A percentile compares a stretch with the other conserved stretches of the same genome.
Evolutionary conservation across 2,888 invertebrate genomes (phyloP).

Genomic region (Leptogaster cylindrica): DNA sequence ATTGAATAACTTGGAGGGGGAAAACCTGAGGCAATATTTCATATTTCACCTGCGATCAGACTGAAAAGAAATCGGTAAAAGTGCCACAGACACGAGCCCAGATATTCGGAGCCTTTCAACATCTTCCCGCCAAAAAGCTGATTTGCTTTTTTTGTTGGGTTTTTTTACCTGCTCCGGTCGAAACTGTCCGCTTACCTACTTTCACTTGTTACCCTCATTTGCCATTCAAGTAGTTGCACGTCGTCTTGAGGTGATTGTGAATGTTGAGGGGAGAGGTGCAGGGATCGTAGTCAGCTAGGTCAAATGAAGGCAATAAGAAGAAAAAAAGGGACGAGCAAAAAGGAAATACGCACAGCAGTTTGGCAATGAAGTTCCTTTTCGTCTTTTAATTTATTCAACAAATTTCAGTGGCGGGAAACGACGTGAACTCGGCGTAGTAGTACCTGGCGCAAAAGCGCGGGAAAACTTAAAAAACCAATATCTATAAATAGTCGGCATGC

Average conservation of each 20-base stretch:
- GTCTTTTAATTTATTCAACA: background rate
- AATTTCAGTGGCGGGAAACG: constrained; percentile 3
- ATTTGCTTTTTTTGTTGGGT: too few relatives aligned
- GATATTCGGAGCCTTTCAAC: background rate
- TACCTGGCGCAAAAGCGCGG: background rate
- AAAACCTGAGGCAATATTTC: too few relatives aligned
- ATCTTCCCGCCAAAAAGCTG: background rate
- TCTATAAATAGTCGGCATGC: background rate
- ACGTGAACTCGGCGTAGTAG: background rate
- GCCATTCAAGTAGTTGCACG: too few relatives aligned
- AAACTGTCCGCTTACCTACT: background rate
- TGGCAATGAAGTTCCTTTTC: too few relatives aligned
- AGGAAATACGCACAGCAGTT: background rate
- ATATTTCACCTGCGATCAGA: too few relatives aligned
- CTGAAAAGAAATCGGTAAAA: too few relatives aligned
- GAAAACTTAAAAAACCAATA: background rate
- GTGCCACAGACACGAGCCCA: too few relatives aligned
- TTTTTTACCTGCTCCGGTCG: background rate
- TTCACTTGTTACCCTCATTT: too few relatives aligned
- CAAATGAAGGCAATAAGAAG: background rate
- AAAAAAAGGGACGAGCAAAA: background rate
- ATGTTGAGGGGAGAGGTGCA: too few relatives aligned
- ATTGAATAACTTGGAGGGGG: too few relatives aligned
- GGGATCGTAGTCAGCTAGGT: too few relatives aligned
- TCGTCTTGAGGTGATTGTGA: too few relatives aligned